Evolutionary conservation across 2,888 invertebrate genomes (phyloP).

Genomic region (Tetropium fuscum): DNA sequence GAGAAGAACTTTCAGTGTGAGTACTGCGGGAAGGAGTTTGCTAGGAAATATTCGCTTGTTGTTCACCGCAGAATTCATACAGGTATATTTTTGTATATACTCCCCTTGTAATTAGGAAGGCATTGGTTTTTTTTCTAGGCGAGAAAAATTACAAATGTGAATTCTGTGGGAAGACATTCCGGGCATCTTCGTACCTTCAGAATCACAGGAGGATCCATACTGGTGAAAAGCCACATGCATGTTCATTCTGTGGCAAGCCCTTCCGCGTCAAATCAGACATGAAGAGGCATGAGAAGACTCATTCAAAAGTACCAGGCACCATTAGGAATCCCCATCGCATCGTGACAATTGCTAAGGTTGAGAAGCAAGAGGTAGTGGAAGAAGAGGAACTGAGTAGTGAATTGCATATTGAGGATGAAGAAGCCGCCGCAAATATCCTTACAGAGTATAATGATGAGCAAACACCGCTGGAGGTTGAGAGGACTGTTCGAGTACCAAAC

Average conservation of each 20-base stretch:
- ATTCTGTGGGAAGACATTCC: constrained; percentile 84
- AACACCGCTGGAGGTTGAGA: constrained; percentile 46
- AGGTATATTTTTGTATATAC: constrained; percentile 34
- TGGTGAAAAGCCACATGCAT: constrained; percentile 83
- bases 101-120: neutral
- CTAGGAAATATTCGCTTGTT: constrained; percentile 87
- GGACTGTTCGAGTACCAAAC: constrained; percentile 47
- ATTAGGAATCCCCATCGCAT: constrained; percentile 22
- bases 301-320: constrained; percentile 65
- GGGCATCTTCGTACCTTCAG: constrained; percentile 87
- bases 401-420: constrained; percentile 58
- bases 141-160: constrained; percentile 90
- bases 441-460: constrained; percentile 57
- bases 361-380: constrained; percentile 51
- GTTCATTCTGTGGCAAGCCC: constrained; percentile 81
- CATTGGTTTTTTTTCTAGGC: constrained; percentile 62
- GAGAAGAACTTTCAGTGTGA: constrained; percentile 89
- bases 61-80: constrained; percentile 76
- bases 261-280: constrained; percentile 88
- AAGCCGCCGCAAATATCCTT: constrained; percentile 59
- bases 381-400: constrained; percentile 59
- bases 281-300: constrained; percentile 82
- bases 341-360: constrained; percentile 41
- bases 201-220: constrained; percentile 89
- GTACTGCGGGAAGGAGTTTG: constrained; percentile 90